Base-by-base conservation (phyloP, 1,140 invertebrate genomes). In the Polyergus mexicanus region DNA sequence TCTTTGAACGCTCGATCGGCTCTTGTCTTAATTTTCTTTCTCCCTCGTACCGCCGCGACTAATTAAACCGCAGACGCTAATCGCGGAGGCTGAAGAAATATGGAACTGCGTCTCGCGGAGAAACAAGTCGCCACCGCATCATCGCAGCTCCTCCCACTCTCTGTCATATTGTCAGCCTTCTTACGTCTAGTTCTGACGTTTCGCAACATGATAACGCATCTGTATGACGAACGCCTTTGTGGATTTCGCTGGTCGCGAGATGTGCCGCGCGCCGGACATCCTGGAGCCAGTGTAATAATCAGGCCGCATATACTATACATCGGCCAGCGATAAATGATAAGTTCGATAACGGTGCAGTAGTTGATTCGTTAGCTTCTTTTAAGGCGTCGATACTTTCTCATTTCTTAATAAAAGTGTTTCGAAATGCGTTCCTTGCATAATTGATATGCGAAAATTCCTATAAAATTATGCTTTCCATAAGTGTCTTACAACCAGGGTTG, bases 121-220 rank as follows among this genome's bases (percentile, higher is more conserved):
- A 84, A 84, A 84, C n/a, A 41, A 60, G 54, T 75, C 83, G n/a
- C 56, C 41, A 44, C 71, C 56, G n/a, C 44, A 60, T 60, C 68
- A 38, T 16, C 62, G 10, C 13, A 19, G 51, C 51, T 47, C 68
- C 68, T 80, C 76, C 66, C 62, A 13, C 62, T 86, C 71, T 44
- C 63, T 87, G n/a, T n/a, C n/a, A n/a, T 3, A 28, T 32, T 44
- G 54, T 87, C 84, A 4, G 5, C 56, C 11, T 68, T 28, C 13
- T 54, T 54, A 54, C 66, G 72, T 77, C 66, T 78, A 51, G 56
- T 13, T 80, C n/a, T 25, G 87, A 8, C 25, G 65, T 89, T 89
- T 89, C 88, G 83, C 87, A 89, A 89, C 56, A 28, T 44, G 88
- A 89, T 81, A 88, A 89, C 69, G 69, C 86, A 81, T 88, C 69